These are phyloP conservation scores for Mesitornis unicolor DNA, from an alignment of 2,113 vertebrate genomes.

Conservation along the genomic window DNA sequence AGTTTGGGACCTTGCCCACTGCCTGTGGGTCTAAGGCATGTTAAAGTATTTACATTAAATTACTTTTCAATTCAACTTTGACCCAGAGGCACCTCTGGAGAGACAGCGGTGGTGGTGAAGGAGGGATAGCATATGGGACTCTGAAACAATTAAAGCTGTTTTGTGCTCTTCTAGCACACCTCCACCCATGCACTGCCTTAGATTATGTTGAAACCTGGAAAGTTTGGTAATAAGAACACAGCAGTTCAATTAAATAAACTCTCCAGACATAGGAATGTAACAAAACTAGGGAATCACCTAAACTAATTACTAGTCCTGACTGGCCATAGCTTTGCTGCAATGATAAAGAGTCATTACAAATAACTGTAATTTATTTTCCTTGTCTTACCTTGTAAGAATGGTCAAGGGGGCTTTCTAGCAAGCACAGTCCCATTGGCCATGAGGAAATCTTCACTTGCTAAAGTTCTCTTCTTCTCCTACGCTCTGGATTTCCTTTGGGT, in stretches of 20 bases:
- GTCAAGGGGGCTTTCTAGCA: not conserved
- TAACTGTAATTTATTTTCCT: not conserved
- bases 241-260: slow-evolving; percentile 48
- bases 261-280: slow-evolving; percentile 1
- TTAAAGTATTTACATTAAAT: slow-evolving; percentile 9
- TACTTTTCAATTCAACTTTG: slow-evolving; percentile 44
- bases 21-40: not conserved
- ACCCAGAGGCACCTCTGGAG: not conserved
- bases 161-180: not conserved
- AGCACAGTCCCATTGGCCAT: not conserved
- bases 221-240: slow-evolving; percentile 42
- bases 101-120: not conserved
- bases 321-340: not conserved
- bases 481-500: not conserved
- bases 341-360: not conserved
- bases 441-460: not conserved
- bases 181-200: not conserved
- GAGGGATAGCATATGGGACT: not conserved
- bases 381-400: not conserved
- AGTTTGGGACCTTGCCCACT: not conserved
- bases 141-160: slow-evolving; percentile 10
- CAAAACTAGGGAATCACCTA: slow-evolving; percentile 14
- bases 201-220: not conserved
- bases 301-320: not conserved
- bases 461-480: not conserved